A percentile compares a stretch with the other conserved stretches of the same genome.
Evolutionary conservation across 2,888 invertebrate genomes (phyloP).

Genomic region (Limnephilus lunatus): DNA sequence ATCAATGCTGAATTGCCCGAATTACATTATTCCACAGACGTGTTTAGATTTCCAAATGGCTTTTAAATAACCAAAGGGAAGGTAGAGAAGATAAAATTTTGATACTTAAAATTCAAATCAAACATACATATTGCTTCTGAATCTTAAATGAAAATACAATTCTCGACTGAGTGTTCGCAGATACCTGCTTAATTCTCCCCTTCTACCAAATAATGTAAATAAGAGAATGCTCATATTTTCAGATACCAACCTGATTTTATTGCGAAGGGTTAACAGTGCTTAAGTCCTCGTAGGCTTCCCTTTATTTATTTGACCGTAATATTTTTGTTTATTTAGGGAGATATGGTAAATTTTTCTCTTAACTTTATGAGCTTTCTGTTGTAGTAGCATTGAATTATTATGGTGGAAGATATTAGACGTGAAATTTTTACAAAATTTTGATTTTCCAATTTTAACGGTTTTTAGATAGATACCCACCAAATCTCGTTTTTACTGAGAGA

Average conservation of each 20-base stretch:
- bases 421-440: no score
- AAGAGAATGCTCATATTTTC: neutral
- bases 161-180: neutral
- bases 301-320: neutral
- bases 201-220: neutral
- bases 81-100: neutral
- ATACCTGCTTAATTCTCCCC: neutral
- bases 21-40: slow-evolving; percentile 8
- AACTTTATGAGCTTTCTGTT: neutral
- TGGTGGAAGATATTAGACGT: neutral
- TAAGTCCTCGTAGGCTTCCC: neutral
- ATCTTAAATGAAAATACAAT: slow-evolving; percentile 20
- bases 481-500: no score
- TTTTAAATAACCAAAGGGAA: slow-evolving; percentile 25
- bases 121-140: slow-evolving; percentile 17
- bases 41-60: slow-evolving; percentile 24
- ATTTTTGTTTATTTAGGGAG: neutral
- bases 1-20: slow-evolving; percentile 22
- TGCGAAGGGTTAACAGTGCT: neutral
- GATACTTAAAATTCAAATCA: slow-evolving; percentile 35
- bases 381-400: neutral
- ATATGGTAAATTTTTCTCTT: neutral
- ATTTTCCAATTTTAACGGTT: neutral
- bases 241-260: neutral
- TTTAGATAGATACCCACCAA: no score